Base-by-base conservation (phyloP, 53 echinoderm and acorn worm species). In the Apostichopus leukothele region DNA sequence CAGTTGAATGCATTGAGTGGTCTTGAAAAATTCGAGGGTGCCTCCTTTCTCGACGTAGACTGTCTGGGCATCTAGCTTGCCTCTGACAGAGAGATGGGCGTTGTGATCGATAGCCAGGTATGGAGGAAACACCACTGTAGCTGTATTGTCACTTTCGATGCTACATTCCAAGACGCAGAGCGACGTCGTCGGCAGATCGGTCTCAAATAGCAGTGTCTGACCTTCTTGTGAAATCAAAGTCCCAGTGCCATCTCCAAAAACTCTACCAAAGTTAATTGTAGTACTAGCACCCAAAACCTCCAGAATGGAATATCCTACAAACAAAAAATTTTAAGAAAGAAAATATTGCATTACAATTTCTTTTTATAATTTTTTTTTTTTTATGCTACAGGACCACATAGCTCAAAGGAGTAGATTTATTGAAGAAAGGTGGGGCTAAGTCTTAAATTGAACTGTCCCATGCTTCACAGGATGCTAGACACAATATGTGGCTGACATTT, bases 231-330 rank as follows among this genome's bases (percentile, higher is more conserved):
- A 78, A 63, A 90, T 74, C 5, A 96, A 39, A 67, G 87, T 93
- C 5, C 88, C 96, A 7, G 93, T 93, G 60, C 93, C 94, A 83
- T 96, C 96, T n/a, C 96, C 96, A 55, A 83, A 83, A 75, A 94
- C 83, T 53, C 83, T 16, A 7, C 79, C 76, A 18, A 94, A 88
- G 51, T 80, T 18, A 68, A 94, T 89, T n/a, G 76, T 90, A 1
- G 88, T 22, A 5, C 67, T 61, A 68, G 79, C 60, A 27, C 91
- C 91, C 55, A 91, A 68, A 27, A 88, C 88, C 53, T 86, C 89
- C 10, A 93, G 76, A 51, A 52, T 26, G 67, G 88, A 86, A 87
- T 87, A 88, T 9, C 92, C 92, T 92, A 67, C 7, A 53, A 39
- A 39, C 39, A 39, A 39, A 3, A 2, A 3, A 39, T 39, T 39